Evolutionary conservation across 2,113 vertebrate genomes (phyloP).

Genomic region (Hepsetus odoe): DNA sequence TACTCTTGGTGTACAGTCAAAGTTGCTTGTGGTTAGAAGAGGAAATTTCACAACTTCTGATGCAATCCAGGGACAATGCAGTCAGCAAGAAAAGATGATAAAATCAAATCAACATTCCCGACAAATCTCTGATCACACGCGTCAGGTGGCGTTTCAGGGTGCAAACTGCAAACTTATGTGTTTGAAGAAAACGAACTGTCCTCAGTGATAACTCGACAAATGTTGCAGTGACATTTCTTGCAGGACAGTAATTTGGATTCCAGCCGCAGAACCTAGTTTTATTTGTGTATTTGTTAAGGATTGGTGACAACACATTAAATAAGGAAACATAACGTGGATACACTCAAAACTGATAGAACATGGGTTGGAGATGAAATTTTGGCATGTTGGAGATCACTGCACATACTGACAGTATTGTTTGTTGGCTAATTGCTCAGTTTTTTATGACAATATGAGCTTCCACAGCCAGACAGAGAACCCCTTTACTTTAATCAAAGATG

Average conservation of each 20-base stretch:
- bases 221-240: too few species aligned
- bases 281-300: too few species aligned
- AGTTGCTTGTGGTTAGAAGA: background rate
- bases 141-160: background rate
- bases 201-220: background rate
- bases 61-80: background rate
- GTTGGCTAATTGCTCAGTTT: too few species aligned
- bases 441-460: too few species aligned
- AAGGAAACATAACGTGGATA: too few species aligned
- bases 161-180: too few species aligned
- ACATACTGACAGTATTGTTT: background rate
- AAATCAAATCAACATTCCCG: background rate
- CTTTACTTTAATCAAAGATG: too few species aligned
- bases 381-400: background rate
- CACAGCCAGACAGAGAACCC: too few species aligned
- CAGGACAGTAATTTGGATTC: too few species aligned
- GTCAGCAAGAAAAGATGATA: background rate
- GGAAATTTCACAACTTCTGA: too few species aligned
- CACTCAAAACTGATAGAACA: background rate
- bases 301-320: too few species aligned
- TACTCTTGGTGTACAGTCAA: background rate
- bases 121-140: background rate
- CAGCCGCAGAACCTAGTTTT: too few species aligned
- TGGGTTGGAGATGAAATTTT: background rate
- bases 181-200: background rate